A percentile compares a stretch with the other conserved stretches of the same genome.
Conservation (phyloP, 2,113 vertebrate genomes). For the Phalacrocorax aristotelis region DNA sequence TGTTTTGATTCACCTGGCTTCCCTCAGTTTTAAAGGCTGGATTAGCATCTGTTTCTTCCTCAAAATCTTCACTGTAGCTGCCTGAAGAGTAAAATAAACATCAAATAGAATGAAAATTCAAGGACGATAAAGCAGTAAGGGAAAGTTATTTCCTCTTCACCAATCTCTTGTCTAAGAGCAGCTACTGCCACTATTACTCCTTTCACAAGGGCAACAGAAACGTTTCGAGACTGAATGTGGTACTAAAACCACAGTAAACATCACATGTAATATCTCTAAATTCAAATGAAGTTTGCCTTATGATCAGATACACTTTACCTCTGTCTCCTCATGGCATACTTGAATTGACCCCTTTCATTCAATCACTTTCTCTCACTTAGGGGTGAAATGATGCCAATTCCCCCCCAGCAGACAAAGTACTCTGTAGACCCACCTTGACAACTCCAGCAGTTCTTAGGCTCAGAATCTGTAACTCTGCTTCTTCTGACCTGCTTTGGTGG, state of each 20-base stretch:
- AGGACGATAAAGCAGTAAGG: background rate
- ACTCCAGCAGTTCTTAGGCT: background rate
- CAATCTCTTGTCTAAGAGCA: accelerated
- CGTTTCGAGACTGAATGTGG: background rate
- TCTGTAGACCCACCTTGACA: background rate
- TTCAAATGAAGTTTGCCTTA: background rate
- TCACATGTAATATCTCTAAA: background rate
- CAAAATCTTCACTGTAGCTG: conserved; percentile 91
- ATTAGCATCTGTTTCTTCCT: conserved; percentile 76
- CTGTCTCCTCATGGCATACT: background rate
- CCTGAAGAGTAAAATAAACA: conserved; percentile 58
- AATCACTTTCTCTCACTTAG: background rate
- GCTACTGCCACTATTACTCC: background rate
- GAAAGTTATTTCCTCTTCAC: background rate
- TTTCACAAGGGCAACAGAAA: background rate
- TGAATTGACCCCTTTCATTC: background rate
- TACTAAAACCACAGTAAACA: background rate
- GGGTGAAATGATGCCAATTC: background rate
- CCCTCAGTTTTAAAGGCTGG: conserved; percentile 29
- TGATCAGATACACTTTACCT: background rate
- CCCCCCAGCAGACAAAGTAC: background rate
- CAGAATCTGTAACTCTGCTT: background rate
- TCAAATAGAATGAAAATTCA: background rate
- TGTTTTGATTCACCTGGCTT: conserved; percentile 26
- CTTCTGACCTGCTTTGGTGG: background rate